Percentiles rank a stretch among this genome's conserved stretches.
Evolutionary conservation across 2,113 vertebrate species (phyloP).

Genomic region (Scolopax mira): DNA sequence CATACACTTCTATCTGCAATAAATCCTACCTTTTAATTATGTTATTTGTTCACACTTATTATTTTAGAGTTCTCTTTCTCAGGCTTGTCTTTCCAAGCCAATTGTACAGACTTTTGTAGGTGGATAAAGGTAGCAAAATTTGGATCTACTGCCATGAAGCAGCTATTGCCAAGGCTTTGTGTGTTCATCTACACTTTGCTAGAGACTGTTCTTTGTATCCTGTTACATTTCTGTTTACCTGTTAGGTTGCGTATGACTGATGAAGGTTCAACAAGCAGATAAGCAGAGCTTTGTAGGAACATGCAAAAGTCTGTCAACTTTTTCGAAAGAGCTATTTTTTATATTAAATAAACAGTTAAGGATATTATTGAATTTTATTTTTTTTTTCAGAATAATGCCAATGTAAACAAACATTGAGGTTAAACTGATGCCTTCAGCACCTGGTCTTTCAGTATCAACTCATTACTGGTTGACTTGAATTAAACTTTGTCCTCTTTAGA

Average conservation of each 20-base stretch:
- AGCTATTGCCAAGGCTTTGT: not conserved
- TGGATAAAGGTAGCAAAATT: not conserved
- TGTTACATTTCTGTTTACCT: not conserved
- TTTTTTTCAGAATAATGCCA: not conserved
- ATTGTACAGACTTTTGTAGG: not conserved
- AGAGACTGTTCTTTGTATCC: not conserved
- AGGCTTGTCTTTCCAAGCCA: not conserved
- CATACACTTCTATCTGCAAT: not conserved
- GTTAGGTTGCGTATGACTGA: not conserved
- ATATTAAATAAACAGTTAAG: slow-evolving; percentile 47
- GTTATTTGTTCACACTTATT: not conserved
- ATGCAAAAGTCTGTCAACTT: not conserved
- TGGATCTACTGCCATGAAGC: not conserved
- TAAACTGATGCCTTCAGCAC: not conserved
- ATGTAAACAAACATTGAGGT: slow-evolving; percentile 2
- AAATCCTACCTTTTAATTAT: not conserved
- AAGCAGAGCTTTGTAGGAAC: slow-evolving; percentile 2
- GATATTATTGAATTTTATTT: slow-evolving; percentile 21
- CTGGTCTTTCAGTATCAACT: not conserved
- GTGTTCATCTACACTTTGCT: not conserved
- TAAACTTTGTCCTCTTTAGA: slow-evolving; percentile 33
- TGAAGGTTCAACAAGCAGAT: not conserved
- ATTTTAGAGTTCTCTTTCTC: not conserved
- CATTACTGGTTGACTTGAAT: slow-evolving; percentile 2
- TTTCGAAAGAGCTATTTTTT: slow-evolving; percentile 55